phyloP scores from a whole-genome alignment of 2,113 vertebrate genomes.

The Odocoileus virginianus region DNA sequence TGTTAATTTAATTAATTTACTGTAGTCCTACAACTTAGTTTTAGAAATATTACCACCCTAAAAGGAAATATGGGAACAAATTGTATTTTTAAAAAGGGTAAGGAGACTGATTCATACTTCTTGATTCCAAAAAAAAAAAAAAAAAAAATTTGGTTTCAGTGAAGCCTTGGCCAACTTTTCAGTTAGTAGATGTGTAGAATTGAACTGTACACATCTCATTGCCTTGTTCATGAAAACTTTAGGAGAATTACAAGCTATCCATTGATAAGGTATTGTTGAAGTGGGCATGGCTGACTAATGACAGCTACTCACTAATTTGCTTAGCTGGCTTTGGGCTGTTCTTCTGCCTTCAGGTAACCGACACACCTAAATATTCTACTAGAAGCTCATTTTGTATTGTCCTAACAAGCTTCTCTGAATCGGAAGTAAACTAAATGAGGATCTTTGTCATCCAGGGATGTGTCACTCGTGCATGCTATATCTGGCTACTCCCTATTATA shows the following conservation, averaged over 20 bases:
- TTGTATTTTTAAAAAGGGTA: not conserved
- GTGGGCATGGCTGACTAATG: constrained; percentile 30
- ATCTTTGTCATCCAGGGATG: constrained; percentile 61
- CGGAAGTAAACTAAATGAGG: constrained; percentile 38
- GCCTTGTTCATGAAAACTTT: not conserved
- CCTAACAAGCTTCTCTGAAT: constrained; percentile 56
- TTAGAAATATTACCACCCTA: not conserved
- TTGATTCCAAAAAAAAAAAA: not conserved
- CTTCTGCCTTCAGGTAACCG: not conserved
- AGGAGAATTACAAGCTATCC: not conserved
- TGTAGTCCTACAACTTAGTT: not conserved
- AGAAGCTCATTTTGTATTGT: constrained; percentile 38
- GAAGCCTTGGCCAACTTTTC: not conserved
- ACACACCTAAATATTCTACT: constrained; percentile 60
- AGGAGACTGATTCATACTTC: not conserved
- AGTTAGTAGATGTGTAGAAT: not conserved
- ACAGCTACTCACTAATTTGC: not conserved
- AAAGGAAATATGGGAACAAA: not conserved
- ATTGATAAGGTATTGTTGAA: constrained; percentile 23
- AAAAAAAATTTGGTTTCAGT: not conserved
- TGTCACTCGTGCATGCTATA: constrained; percentile 39
- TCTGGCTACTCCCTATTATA: constrained; percentile 42
- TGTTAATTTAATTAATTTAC: not conserved
- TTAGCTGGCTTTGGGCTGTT: constrained; percentile 38
- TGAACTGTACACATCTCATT: not conserved